phyloP scores from a whole-genome alignment of 2,113 vertebrate genomes.

The Paralichthys olivaceus region DNA sequence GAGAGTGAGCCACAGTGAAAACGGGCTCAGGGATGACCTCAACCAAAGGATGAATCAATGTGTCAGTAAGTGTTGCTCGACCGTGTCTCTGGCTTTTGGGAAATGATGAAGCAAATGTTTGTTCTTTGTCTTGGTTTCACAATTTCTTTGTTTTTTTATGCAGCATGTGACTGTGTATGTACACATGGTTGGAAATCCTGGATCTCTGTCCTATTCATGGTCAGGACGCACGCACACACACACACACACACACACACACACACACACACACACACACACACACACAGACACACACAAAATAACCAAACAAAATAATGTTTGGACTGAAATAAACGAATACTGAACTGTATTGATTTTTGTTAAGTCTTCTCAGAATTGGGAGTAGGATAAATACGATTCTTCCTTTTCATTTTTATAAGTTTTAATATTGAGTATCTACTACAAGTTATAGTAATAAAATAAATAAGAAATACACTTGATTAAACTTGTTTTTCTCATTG shows the following conservation, averaged over 20 bases:
- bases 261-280: no score
- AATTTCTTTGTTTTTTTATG: slow-evolving; percentile 29
- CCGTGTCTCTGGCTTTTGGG: slow-evolving; percentile 55
- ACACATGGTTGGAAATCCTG: slow-evolving; percentile 12
- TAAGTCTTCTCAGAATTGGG: no score
- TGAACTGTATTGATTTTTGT: no score
- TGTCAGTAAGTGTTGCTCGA: slow-evolving; percentile 11
- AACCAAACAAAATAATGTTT: not conserved
- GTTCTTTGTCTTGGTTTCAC: slow-evolving; percentile 57
- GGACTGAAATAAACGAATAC: no score
- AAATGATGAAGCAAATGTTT: slow-evolving; percentile 66
- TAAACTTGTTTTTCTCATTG: no score
- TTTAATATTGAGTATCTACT: no score
- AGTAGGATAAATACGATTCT: no score
- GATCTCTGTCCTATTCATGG: not conserved
- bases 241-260: no score
- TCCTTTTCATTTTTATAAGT: no score
- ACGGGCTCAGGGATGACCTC: not conserved
- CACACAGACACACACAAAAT: no score
- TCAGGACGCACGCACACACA: not conserved
- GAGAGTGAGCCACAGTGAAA: not conserved
- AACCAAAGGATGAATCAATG: slow-evolving; percentile 32
- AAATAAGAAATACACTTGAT: no score
- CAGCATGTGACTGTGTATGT: slow-evolving; percentile 19
- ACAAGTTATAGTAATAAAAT: no score